Base-by-base conservation (phyloP, 1,140 invertebrate genomes). In the Antheraea mylitta region DNA sequence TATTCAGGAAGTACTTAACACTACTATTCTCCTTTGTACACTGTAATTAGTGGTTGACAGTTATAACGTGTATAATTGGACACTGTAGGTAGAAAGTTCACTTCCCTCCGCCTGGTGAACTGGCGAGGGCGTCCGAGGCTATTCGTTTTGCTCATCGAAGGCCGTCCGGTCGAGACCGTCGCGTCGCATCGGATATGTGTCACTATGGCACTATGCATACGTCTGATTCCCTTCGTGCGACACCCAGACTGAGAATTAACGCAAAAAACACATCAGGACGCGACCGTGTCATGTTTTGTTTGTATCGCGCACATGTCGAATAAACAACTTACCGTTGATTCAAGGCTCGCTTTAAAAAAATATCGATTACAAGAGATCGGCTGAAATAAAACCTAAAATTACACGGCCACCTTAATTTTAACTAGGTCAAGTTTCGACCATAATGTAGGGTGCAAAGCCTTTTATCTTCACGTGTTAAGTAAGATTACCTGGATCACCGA, bases 191-290 rank as follows among this genome's bases (percentile, higher is more conserved):
- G 80, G 81, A 88, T 90, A 85, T 90, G 87, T 90, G 87, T 90
- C 87, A 90, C 85, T 89, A 88, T 87, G 83, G 77, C 84, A 86
- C 81, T 83, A 85, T 76, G 76, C 78, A 85, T 82, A 81, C 83
- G 74, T 76, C 76, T 78, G 74, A 77, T 82, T 83, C 77, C 81
- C 76, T 81, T 78, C 79, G 68, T 70, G 73, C 79, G 80, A 84
- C 82, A 79, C 81, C 77, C 73, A 79, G 77, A 79, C 80, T 78
- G 74, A 76, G 78, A 81, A 75, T 80, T 83, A 68, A 77, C 77
- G 80, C 77, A 76, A 79, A 81, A 81, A 77, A 72, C 74, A 72
- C 69, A 75, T 74, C 73, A 42, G 76, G 30, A 75, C 69, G 68
- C 8, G 64, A 36, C 58, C 45, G 37, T 64, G 62, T 73, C 68